phyloP scores from a whole-genome alignment of 2,888 invertebrate species.

The Pristionchus mayeri region DNA sequence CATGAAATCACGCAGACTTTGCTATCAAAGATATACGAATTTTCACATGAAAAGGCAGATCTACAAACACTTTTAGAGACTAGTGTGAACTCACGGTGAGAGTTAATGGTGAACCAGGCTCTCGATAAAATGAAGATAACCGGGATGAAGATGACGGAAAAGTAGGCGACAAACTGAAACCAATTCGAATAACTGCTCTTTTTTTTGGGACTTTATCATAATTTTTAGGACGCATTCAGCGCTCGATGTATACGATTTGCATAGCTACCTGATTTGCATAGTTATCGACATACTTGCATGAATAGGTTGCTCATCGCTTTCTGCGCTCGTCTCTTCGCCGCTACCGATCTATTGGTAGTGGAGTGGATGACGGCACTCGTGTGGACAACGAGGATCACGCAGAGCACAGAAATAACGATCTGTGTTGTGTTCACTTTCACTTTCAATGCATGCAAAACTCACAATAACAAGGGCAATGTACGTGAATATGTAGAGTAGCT shows the following conservation, averaged over 20 bases:
- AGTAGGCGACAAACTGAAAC: slow-evolving; percentile 18
- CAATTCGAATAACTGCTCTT: too few species aligned
- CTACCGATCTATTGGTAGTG: neutral
- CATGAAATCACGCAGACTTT: too few species aligned
- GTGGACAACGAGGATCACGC: neutral
- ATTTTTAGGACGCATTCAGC: too few species aligned
- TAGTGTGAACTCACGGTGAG: neutral
- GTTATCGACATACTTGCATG: neutral
- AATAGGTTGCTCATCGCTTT: slow-evolving; percentile 34
- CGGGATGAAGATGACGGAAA: neutral
- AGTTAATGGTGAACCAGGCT: neutral
- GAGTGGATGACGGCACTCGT: neutral
- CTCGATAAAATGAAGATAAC: neutral
- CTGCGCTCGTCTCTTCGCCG: neutral
- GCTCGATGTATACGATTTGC: too few species aligned
- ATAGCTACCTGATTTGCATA: neutral
- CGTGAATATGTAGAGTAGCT: neutral
- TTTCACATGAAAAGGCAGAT: too few species aligned
- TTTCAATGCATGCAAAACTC: neutral
- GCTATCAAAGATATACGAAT: too few species aligned
- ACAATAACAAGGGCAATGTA: neutral
- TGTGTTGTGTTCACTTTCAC: neutral
- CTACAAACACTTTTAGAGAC: too few species aligned
- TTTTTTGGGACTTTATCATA: too few species aligned
- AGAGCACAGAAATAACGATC: neutral